A percentile compares a stretch with the other conserved stretches of the same genome.
phyloP scores from a whole-genome alignment of 2,113 vertebrate species.

The Dromaius novaehollandiae region DNA sequence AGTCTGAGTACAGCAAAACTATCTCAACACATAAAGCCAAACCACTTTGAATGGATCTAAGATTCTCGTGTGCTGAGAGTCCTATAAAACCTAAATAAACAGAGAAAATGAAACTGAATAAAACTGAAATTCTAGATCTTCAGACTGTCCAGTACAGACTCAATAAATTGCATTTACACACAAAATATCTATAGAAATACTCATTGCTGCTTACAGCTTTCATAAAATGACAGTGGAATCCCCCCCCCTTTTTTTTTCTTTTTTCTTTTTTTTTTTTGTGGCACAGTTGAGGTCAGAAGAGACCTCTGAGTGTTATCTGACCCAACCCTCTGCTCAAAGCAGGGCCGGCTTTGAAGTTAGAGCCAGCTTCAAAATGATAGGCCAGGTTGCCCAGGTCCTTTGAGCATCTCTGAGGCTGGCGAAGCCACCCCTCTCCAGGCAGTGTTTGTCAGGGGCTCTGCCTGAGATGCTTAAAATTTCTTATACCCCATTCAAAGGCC shows the following conservation, averaged over 20 bases:
- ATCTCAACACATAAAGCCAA: background rate
- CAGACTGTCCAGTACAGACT: background rate
- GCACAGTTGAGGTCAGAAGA: background rate
- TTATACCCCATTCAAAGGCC: background rate
- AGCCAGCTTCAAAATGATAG: background rate
- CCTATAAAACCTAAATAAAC: background rate
- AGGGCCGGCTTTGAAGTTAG: background rate
- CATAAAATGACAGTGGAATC: background rate
- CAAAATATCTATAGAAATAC: background rate
- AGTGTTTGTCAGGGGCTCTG: background rate
- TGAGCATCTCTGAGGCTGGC: accelerated
- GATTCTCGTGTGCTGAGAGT: background rate
- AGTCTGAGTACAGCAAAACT: background rate
- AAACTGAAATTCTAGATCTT: background rate
- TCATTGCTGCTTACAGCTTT: background rate
- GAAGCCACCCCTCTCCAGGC: background rate
- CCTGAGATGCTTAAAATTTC: background rate
- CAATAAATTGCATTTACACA: background rate
- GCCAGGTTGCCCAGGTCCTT: background rate
- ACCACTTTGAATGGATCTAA: background rate
- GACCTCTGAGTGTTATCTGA: background rate
- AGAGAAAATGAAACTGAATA: background rate
- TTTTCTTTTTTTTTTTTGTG: background rate
- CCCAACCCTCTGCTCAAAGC: background rate
- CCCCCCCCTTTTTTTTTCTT: no score